Percentiles rank a stretch among this genome's conserved stretches.
These are phyloP conservation scores for Podarcis muralis DNA, from an alignment of 2,113 vertebrate genomes.

Conservation along the genomic window DNA sequence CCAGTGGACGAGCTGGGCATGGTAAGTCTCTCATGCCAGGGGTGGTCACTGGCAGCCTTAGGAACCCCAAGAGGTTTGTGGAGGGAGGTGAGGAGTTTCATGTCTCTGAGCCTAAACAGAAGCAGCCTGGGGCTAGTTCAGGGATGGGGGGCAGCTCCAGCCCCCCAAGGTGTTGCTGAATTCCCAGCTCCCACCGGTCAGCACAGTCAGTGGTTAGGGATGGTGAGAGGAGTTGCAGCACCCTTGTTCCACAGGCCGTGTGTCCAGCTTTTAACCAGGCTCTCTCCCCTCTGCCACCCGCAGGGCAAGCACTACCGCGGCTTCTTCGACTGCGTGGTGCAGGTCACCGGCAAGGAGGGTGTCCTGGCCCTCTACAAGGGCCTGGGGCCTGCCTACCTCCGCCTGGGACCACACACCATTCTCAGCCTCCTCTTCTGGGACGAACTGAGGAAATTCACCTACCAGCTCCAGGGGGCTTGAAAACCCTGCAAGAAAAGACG, in stretches of 20 bases:
- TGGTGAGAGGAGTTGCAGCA: no score
- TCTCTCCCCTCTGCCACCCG: not conserved
- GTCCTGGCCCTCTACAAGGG: constrained; percentile 90
- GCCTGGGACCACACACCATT: constrained; percentile 91
- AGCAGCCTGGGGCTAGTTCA: no score
- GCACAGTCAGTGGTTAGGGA: no score
- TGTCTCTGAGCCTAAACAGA: not conserved
- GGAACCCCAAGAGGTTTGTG: not conserved
- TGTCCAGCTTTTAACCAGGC: not conserved
- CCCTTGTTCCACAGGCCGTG: no score
- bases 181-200: no score
- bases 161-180: no score
- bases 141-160: no score
- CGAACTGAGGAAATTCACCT: constrained; percentile 82
- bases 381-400: constrained; percentile 88
- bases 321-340: constrained; percentile 87
- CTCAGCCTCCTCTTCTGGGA: constrained; percentile 98
- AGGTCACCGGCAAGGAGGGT: constrained; percentile 85
- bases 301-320: constrained; percentile 89
- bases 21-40: constrained; percentile 69
- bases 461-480: constrained; percentile 41
- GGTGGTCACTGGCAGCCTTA: not conserved
- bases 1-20: constrained; percentile 82
- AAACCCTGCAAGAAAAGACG: not conserved
- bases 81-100: not conserved